phyloP scores from a whole-genome alignment of 2,113 vertebrate genomes.

The Natator depressus region DNA sequence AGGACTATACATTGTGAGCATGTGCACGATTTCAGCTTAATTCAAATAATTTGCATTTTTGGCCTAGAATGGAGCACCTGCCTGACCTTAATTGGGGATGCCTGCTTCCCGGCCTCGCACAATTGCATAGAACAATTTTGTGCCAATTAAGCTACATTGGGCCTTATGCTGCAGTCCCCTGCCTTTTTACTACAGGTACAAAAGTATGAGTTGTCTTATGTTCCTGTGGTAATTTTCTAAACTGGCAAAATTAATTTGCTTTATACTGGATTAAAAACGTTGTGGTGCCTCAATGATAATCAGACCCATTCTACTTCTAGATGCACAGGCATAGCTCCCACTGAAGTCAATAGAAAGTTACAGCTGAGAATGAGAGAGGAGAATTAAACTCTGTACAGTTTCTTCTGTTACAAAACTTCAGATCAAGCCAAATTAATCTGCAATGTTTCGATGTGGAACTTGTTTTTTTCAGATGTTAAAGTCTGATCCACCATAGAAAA shows the following conservation, averaged over 20 bases:
- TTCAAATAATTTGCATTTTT: neutral
- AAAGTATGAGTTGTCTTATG: neutral
- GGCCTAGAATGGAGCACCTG: neutral
- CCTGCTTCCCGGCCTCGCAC: neutral
- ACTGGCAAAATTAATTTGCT: neutral
- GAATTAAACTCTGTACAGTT: neutral
- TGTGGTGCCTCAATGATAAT: neutral
- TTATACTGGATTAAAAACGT: neutral
- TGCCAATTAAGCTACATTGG: fast-evolving
- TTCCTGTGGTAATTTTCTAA: neutral
- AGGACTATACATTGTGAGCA: neutral
- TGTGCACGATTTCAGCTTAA: neutral
- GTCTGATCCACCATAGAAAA: neutral
- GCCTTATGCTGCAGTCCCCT: neutral
- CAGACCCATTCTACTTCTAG: neutral
- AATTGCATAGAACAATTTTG: neutral
- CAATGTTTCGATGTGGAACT: neutral
- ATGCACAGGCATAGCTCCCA: neutral
- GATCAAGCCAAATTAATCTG: neutral
- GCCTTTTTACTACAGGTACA: neutral
- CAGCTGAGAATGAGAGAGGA: neutral
- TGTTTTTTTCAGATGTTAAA: neutral
- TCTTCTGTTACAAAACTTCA: neutral
- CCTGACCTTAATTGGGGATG: neutral
- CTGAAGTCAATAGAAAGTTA: neutral